Evolutionary conservation across 2,113 vertebrate species (phyloP), one percentile per base, ranked within the genome.

Genomic region (Dasypus novemcinctus): DNA sequence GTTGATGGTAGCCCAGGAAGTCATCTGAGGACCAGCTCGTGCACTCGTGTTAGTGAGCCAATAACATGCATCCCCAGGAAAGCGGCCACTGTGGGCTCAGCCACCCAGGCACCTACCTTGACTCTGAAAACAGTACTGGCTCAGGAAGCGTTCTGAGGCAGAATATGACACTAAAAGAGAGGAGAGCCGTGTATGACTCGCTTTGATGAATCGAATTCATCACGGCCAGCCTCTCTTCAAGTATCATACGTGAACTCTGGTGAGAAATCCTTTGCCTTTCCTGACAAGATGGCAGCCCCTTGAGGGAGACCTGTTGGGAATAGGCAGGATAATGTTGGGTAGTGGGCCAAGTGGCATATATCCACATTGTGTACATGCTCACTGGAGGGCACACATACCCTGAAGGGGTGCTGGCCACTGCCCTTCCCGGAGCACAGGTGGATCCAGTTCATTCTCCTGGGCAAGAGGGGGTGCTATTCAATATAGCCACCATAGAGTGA

Each of bases 311-410:
- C 97, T 97, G 97, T 29, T 29, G 66, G 76, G 52, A 64, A 92
- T 4, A 43, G 88, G 92, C 31, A 76, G 96, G 49, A 68, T 14
- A 9, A 8, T 0, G 2, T 68, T 93, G 97, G 97, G 97, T 97
- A 97, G 97, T 96, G 95, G 96, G 97, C 96, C 97, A 94, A 97
- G 97, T 97, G 97, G 97, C 97, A 97, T 97, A 84, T 91, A 52
- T 88, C 85, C 43, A 21, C 57, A 0, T 31, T 49, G 49, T 82
- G 59, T 74, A 91, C 95, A 97, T 97, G 96, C 97, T 97, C 97
- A 97, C 97, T 96, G 93, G 89, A n/a, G 95, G 95, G 94, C 82
- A 20, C 97, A 96, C 97, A 91, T 97, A 97, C 96, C 91, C 97
- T 52, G 83, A 83, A 71, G 7, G 0, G 13, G 31, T 5, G 18